Percentiles rank a stretch among this genome's conserved stretches.
Conservation (phyloP, 2,888 invertebrate genomes). For the Alentia gelatinosa region DNA sequence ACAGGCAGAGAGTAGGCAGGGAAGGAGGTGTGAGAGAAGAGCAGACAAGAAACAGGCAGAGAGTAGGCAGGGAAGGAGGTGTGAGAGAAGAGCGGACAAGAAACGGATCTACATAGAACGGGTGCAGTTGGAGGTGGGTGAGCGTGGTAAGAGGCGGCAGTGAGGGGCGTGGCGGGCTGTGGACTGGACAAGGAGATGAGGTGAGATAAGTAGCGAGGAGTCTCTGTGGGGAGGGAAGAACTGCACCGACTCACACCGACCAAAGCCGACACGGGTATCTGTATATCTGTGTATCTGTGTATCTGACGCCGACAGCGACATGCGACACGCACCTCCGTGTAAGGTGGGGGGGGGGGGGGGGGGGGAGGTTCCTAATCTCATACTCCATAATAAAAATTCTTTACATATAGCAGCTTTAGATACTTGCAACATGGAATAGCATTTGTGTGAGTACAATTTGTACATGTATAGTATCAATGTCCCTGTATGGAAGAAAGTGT, state of each 20-base stretch:
- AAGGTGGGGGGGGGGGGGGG: not conserved
- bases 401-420: not conserved
- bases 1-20: too few species aligned
- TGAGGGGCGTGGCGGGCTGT: not conserved
- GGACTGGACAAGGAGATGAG: too few species aligned
- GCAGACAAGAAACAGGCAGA: too few species aligned
- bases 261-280: not conserved
- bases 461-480: too few species aligned
- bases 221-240: not conserved
- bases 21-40: too few species aligned
- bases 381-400: not conserved
- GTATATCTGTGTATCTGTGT: not conserved
- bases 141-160: too few species aligned
- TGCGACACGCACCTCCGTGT: not conserved
- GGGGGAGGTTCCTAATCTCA: not conserved
- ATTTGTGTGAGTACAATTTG: too few species aligned
- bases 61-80: too few species aligned
- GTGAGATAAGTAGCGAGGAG: not conserved
- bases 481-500: too few species aligned
- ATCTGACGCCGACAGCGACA: not conserved
- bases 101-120: too few species aligned
- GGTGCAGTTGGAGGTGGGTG: too few species aligned
- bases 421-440: not conserved
- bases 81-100: not conserved
- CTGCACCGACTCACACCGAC: not conserved